Conservation (phyloP, 2,888 invertebrate genomes). For the Orthosia gothica region DNA sequence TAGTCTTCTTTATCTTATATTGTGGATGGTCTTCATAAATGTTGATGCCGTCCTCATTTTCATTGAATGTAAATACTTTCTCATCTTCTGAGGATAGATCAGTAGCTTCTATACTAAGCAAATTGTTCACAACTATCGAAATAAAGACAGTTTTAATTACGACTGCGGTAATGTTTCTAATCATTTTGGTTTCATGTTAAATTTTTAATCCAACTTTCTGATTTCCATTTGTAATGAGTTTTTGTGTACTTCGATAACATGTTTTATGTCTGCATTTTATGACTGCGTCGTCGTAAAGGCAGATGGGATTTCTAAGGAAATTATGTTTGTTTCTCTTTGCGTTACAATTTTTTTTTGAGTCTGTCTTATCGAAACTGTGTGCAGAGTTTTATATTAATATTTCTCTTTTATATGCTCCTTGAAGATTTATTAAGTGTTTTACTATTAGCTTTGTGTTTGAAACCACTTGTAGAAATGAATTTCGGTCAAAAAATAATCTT, state of each 20-base stretch:
- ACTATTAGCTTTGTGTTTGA: neutral
- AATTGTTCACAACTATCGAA: conserved; percentile 49
- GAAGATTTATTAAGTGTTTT: neutral
- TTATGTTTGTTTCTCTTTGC: conserved; percentile 35
- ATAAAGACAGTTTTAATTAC: conserved; percentile 56
- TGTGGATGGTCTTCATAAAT: conserved; percentile 10
- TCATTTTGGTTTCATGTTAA: conserved; percentile 68
- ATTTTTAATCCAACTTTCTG: conserved; percentile 57
- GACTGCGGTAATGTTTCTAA: conserved; percentile 54
- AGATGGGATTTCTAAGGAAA: conserved; percentile 55
- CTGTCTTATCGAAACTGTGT: conserved; percentile 16
- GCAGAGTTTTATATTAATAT: conserved; percentile 2
- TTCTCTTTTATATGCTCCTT: neutral
- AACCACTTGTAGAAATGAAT: conserved; percentile 7
- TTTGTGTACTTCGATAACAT: conserved; percentile 63
- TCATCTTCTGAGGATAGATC: conserved; percentile 46
- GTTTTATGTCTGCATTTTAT: conserved; percentile 71
- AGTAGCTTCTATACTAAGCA: conserved; percentile 8
- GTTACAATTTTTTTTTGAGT: conserved; percentile 14
- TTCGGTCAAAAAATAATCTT: conserved; percentile 13
- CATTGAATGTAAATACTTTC: conserved; percentile 9
- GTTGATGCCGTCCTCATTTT: conserved; percentile 8
- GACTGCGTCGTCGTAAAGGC: conserved; percentile 65
- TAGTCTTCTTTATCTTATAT: conserved; percentile 16
- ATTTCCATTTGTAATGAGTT: conserved; percentile 59